phyloP scores from a whole-genome alignment of 64 coral and sea anemone genomes.

The Montipora foliosa region DNA sequence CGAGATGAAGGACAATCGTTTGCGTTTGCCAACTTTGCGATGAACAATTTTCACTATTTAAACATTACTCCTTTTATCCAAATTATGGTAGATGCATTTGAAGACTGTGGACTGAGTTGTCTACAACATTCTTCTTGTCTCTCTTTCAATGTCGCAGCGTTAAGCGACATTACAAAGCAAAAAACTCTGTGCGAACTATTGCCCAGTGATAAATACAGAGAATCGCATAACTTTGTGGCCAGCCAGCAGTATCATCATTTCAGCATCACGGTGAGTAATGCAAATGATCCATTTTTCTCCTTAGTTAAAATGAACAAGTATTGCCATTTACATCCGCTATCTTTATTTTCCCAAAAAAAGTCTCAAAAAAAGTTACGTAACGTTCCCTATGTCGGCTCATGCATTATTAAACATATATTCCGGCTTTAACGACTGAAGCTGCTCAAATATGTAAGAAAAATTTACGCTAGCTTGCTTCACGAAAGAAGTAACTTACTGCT shows the following conservation, averaged over 20 bases:
- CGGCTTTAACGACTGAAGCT: too few species aligned
- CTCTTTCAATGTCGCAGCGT: not conserved
- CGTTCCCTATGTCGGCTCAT: too few species aligned
- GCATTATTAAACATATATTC: too few species aligned
- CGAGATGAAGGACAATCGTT: not conserved
- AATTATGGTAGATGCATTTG: not conserved
- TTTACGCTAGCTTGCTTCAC: too few species aligned
- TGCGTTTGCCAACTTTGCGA: not conserved
- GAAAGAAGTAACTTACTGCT: too few species aligned
- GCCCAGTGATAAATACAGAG: not conserved
- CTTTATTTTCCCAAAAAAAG: too few species aligned
- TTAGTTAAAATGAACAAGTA: too few species aligned
- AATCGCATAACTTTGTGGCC: not conserved
- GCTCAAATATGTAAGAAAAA: too few species aligned
- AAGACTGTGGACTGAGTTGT: not conserved
- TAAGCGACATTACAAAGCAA: not conserved
- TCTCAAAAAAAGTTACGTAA: too few species aligned
- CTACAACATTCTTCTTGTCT: not conserved
- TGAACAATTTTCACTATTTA: not conserved
- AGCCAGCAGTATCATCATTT: not conserved
- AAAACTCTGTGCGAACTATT: slow-evolving; percentile 2
- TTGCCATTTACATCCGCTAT: too few species aligned
- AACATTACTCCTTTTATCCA: not conserved
- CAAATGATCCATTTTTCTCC: not conserved
- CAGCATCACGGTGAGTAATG: not conserved